These are phyloP conservation scores for Lordiphosa andalusiaca DNA, from an alignment of 2,888 invertebrate species.

Conservation along the genomic window DNA sequence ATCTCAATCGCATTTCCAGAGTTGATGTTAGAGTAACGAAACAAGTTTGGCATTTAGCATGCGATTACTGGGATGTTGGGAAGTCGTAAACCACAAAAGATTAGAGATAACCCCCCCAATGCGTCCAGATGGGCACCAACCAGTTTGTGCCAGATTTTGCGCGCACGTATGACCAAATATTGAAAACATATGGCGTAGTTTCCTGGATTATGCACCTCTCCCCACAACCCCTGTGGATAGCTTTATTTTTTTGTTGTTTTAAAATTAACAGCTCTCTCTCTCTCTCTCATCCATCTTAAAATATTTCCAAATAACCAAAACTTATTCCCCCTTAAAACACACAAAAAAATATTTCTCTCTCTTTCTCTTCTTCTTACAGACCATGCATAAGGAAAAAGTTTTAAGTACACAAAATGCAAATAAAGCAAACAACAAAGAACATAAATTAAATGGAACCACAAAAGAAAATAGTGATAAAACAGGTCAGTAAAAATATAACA, in stretches of 20 bases:
- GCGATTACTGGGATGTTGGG: constrained; percentile 27
- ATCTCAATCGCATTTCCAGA: constrained; percentile 17
- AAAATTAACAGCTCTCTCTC: too few relatives aligned
- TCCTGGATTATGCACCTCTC: too few relatives aligned
- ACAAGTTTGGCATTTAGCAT: constrained; percentile 48
- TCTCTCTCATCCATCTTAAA: too few relatives aligned
- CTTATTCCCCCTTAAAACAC: constrained; percentile 7
- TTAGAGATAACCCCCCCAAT: constrained; percentile 19
- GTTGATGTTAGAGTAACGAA: constrained; percentile 37
- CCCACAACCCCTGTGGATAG: too few relatives aligned
- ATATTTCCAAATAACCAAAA: not conserved
- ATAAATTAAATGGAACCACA: constrained; percentile 71
- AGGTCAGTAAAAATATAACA: constrained; percentile 56
- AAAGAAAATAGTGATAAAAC: constrained; percentile 75
- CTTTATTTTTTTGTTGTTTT: constrained; percentile 3
- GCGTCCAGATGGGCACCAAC: constrained; percentile 14
- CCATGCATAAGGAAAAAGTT: constrained; percentile 68
- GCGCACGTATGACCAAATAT: not conserved
- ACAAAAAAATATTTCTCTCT: constrained; percentile 21
- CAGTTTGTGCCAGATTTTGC: constrained; percentile 12
- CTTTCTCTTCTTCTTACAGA: constrained; percentile 55
- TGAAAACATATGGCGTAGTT: too few relatives aligned
- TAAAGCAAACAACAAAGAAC: constrained; percentile 63
- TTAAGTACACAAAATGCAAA: constrained; percentile 57
- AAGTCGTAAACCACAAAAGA: constrained; percentile 26